Evolutionary conservation across 2,113 vertebrate species (phyloP).

Genomic region (Copsychus sechellarum): DNA sequence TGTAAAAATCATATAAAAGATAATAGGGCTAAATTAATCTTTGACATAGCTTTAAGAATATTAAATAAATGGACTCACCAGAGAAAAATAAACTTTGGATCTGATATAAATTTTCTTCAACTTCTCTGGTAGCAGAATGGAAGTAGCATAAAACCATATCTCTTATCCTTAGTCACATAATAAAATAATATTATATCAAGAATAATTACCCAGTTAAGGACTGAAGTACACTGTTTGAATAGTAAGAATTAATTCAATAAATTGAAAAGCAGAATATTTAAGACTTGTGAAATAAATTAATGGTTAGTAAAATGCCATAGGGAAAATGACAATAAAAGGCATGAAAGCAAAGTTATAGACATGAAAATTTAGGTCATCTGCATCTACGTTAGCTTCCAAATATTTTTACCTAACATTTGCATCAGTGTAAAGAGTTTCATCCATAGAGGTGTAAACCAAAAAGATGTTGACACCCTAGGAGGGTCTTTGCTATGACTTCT

Average conservation of each 20-base stretch:
- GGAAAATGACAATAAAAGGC: background rate
- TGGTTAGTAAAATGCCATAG: background rate
- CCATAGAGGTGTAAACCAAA: background rate
- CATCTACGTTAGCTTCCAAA: background rate
- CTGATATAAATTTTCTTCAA: background rate
- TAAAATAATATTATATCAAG: background rate
- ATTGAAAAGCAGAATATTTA: background rate
- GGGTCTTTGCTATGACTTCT: background rate
- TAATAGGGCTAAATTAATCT: background rate
- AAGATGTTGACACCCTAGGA: background rate
- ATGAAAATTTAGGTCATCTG: background rate
- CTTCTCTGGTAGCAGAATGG: background rate
- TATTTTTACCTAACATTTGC: background rate
- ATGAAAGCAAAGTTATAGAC: background rate
- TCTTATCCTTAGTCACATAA: background rate
- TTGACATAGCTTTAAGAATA: background rate
- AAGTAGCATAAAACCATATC: background rate
- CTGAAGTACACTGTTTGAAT: background rate
- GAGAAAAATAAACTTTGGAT: background rate
- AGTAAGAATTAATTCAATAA: background rate
- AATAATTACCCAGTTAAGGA: background rate
- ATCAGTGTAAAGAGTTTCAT: background rate
- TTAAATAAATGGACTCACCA: background rate
- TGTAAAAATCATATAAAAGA: background rate
- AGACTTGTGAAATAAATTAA: background rate